Conservation (phyloP, 2,888 invertebrate species). For the Chironomus riparius region DNA sequence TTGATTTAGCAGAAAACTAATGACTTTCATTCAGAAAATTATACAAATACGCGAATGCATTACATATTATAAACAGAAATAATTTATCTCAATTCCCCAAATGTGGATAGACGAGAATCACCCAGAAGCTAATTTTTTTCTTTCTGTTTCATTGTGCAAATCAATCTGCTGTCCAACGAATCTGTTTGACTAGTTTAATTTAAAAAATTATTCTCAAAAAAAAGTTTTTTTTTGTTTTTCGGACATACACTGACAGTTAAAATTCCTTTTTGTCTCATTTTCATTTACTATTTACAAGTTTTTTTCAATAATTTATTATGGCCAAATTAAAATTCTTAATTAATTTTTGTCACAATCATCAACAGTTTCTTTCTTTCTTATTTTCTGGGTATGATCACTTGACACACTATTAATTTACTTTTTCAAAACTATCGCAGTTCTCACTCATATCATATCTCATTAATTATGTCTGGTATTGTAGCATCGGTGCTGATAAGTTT, state of each 20-base stretch:
- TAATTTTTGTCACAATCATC: neutral
- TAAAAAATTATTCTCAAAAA: neutral
- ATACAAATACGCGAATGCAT: no score
- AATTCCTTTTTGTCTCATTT: neutral
- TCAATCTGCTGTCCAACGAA: no score
- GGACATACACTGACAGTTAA: neutral
- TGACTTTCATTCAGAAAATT: no score
- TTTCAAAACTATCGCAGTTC: neutral
- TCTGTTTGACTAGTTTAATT: no score
- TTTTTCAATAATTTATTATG: neutral
- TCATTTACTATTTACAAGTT: neutral
- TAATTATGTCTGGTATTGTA: slow-evolving; percentile 96
- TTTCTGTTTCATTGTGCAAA: no score
- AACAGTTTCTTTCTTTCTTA: neutral
- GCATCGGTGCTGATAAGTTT: slow-evolving; percentile 90
- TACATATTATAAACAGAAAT: no score
- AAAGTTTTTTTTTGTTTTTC: neutral
- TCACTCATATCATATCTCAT: slow-evolving; percentile 28
- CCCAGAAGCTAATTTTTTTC: no score
- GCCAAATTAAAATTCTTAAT: neutral
- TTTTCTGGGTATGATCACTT: no score
- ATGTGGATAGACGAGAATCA: no score
- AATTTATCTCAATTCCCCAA: no score
- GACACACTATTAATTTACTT: neutral
- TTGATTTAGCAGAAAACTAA: no score